Evolutionary conservation across 2,797 vertebrate species (phyloP).

Genomic region (Anableps anableps): DNA sequence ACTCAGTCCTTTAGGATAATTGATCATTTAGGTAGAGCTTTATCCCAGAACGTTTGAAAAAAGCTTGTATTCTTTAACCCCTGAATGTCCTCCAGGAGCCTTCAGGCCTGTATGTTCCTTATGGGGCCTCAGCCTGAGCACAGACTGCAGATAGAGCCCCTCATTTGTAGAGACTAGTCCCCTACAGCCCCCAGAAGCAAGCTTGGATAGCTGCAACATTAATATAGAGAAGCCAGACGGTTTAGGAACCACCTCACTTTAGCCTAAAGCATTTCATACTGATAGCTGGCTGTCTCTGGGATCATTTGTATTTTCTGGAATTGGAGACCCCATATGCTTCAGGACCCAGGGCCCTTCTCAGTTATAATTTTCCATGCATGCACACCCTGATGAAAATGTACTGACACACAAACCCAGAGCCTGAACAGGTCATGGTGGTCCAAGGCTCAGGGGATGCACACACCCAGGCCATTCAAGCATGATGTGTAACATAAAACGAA

Average conservation of each 20-base stretch:
- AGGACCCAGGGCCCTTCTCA: slow-evolving; percentile 55
- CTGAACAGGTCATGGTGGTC: slow-evolving; percentile 29
- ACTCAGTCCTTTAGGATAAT: background rate
- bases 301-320: slow-evolving; percentile 54
- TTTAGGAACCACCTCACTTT: slow-evolving; percentile 41
- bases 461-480: slow-evolving; percentile 9
- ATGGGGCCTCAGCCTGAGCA: slow-evolving; percentile 25
- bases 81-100: slow-evolving; percentile 27
- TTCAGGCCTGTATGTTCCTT: slow-evolving; percentile 28
- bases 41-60: background rate
- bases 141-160: slow-evolving; percentile 18
- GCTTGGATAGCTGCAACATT: slow-evolving; percentile 32
- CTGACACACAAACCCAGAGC: slow-evolving; percentile 36
- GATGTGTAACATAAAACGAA: slow-evolving; percentile 33
- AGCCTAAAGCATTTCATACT: slow-evolving; percentile 55
- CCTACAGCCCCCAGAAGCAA: slow-evolving; percentile 28
- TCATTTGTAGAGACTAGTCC: slow-evolving; percentile 47
- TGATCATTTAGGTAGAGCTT: background rate
- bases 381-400: slow-evolving; percentile 42
- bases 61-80: background rate
- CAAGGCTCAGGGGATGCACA: slow-evolving; percentile 21
- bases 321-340: slow-evolving; percentile 53
- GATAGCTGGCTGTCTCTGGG: slow-evolving; percentile 46
- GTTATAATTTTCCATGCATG: slow-evolving; percentile 55
- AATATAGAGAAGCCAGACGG: slow-evolving; percentile 30